Percentiles rank a stretch among this genome's conserved stretches.
Conservation (phyloP, 1,140 invertebrate genomes). For the Caerostris darwini region DNA sequence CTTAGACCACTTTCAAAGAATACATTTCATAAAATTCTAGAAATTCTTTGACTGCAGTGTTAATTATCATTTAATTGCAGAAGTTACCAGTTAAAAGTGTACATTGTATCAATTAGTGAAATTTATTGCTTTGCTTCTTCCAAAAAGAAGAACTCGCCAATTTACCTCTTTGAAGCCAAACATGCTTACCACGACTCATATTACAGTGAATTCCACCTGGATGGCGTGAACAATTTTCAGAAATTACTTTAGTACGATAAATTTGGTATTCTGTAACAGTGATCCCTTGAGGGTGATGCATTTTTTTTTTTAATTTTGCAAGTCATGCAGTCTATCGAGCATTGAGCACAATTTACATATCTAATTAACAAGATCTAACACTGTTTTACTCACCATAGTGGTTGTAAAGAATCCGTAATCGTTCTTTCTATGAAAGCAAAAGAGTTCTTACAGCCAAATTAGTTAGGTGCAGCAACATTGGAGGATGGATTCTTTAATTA, state of each 20-base stretch:
- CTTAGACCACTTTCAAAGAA: no score
- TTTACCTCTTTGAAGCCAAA: no score
- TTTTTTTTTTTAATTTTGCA: neutral
- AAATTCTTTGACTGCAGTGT: no score
- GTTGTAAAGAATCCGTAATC: constrained; percentile 17
- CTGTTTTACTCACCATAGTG: neutral
- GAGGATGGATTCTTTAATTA: neutral
- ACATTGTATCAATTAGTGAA: no score
- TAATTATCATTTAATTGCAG: no score
- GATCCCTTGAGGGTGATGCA: neutral
- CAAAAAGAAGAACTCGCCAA: no score
- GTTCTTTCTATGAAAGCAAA: neutral
- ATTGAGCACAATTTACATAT: neutral
- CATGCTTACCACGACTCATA: no score
- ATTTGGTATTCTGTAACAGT: neutral
- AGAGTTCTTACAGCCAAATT: neutral
- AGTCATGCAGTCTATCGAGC: constrained; percentile 2
- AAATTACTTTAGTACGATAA: neutral
- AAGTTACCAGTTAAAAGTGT: no score
- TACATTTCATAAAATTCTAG: no score
- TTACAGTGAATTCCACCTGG: neutral
- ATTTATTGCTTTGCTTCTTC: no score
- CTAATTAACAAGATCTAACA: neutral
- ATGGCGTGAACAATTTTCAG: neutral
- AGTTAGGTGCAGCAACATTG: constrained; percentile 9